Evolutionary conservation across 2,797 vertebrate species (phyloP), one percentile per base, ranked within the genome.

Genomic region (Myotis myotis): DNA sequence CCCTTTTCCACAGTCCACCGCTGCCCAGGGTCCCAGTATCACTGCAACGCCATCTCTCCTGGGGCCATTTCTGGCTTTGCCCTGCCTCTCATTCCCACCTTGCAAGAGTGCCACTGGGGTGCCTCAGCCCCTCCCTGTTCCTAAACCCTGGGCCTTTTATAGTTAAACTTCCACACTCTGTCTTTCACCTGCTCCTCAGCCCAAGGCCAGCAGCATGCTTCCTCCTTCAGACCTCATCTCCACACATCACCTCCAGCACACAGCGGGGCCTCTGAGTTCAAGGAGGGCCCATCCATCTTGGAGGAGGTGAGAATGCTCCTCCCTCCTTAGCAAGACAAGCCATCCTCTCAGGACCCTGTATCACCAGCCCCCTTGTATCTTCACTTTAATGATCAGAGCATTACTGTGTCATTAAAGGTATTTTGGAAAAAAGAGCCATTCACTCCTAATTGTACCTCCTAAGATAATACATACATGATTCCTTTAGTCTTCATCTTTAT

Each of bases 401-500:
- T 7, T 5, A 7, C 23, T 30, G 0, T 11, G 30, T 38, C 9
- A 3, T 47, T 19, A 41, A 79, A 74, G 30, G 11, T 25, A 2
- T 6, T 62, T 47, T 20, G 20, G 12, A 70, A 62, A 25, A 60
- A 68, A 66, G 76, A 41, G 8, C 47, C 47, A 2, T 9, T 76
- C 23, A 0, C 36, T n/a, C 20, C 55, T 64, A 16, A 30, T 51
- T 3, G 16, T 11, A 33, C 22, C 36, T 62, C 60, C 41, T 28
- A 12, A 1, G 0, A 9, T 10, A 7, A 13, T 15, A 30, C 47
- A 6, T 5, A 6, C 22, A 2, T 19, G 6, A 10, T 57, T 13
- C 28, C 33, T 83, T 2, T n/a, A 44, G 23, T 44, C 62, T 70
- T 30, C 3, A 30, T 38, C 66, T 87, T 64, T 74, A 28, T 47